A percentile compares a stretch with the other conserved stretches of the same genome.
phyloP scores from a whole-genome alignment of 1,140 invertebrate genomes.

The Scylla paramamosain region DNA sequence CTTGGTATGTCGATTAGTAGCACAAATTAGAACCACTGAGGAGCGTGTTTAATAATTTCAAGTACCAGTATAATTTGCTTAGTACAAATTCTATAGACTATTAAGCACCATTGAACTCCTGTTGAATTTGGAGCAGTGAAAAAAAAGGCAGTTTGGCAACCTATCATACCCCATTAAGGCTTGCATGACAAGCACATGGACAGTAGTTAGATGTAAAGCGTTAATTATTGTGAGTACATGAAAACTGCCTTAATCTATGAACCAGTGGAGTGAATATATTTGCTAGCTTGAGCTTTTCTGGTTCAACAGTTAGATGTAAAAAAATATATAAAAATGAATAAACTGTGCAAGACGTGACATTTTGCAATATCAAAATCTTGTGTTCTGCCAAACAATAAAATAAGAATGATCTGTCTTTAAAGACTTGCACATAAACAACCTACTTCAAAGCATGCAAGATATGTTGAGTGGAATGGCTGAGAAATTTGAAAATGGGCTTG shows the following conservation, averaged over 20 bases:
- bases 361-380: constrained; percentile 57
- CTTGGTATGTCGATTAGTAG: constrained; percentile 51
- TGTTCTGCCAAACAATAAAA: constrained; percentile 52
- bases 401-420: constrained; percentile 50
- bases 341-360: constrained; percentile 49
- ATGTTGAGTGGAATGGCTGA: constrained; percentile 76
- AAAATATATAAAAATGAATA: constrained; percentile 41
- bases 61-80: constrained; percentile 65
- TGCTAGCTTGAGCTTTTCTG: constrained; percentile 54
- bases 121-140: constrained; percentile 61
- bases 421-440: constrained; percentile 69
- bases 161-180: constrained; percentile 68
- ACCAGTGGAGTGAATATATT: constrained; percentile 50
- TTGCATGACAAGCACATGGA: constrained; percentile 63
- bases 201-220: constrained; percentile 72
- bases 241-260: constrained; percentile 71
- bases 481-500: constrained; percentile 73
- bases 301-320: constrained; percentile 52
- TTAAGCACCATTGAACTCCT: constrained; percentile 74
- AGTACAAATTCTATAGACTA: constrained; percentile 75
- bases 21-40: constrained; percentile 59
- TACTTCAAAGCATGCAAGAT: constrained; percentile 72
- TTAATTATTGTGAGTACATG: constrained; percentile 71
- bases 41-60: constrained; percentile 59
- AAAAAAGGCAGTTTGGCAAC: constrained; percentile 71